phyloP scores from a whole-genome alignment of 2,888 invertebrate genomes.

The Coelopa pilipes region DNA sequence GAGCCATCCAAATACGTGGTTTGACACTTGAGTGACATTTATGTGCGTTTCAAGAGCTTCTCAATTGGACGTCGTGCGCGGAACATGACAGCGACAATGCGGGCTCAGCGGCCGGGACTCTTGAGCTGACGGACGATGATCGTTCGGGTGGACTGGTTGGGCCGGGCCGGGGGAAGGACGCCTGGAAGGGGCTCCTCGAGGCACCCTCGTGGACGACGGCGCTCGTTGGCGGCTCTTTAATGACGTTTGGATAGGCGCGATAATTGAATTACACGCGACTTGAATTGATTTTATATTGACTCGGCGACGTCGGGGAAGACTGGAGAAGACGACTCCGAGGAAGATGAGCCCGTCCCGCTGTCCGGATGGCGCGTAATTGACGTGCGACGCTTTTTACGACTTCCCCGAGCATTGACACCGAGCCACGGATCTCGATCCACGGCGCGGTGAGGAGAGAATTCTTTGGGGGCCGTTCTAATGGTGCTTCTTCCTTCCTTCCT shows the following conservation, averaged over 20 bases:
- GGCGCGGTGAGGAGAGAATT: too few species aligned
- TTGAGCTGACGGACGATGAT: neutral
- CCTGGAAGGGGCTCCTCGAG: neutral
- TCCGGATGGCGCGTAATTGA: neutral
- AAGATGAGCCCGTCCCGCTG: neutral
- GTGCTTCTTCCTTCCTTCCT: neutral
- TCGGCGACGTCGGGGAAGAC: too few species aligned
- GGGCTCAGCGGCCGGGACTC: neutral
- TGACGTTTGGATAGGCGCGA: neutral
- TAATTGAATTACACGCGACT: neutral
- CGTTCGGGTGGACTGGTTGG: too few species aligned
- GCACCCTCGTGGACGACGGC: neutral
- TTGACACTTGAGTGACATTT: conserved; percentile 13
- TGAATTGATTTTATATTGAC: neutral
- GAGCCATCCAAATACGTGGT: neutral
- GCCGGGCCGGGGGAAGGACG: too few species aligned
- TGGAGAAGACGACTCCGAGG: neutral
- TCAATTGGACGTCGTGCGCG: neutral
- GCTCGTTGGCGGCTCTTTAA: neutral
- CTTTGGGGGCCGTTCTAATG: neutral
- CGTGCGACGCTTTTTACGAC: conserved; percentile 36
- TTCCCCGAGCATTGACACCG: too few species aligned
- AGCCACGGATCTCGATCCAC: too few species aligned
- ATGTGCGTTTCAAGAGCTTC: conserved; percentile 5
- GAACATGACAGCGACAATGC: conserved; percentile 11